Conservation (phyloP, 2,888 invertebrate species). For the Labia minor region DNA sequence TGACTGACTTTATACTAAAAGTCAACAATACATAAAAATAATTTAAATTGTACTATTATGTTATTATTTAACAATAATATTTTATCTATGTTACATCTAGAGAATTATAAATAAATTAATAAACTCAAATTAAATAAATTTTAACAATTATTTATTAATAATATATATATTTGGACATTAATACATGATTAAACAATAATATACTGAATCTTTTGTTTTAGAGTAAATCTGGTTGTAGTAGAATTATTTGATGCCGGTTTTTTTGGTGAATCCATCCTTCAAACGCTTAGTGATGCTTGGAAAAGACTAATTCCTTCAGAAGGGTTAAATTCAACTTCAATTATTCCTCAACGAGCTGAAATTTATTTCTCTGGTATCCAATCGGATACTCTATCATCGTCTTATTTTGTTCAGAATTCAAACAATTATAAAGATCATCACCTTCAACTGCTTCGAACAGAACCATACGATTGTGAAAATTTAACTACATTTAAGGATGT, state of each 20-base stretch:
- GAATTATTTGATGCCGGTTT: slow-evolving; percentile 72
- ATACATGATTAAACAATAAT: no score
- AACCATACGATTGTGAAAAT: slow-evolving; percentile 61
- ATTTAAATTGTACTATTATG: no score
- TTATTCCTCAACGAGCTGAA: slow-evolving; percentile 48
- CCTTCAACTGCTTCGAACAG: slow-evolving; percentile 31
- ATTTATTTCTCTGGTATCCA: neutral
- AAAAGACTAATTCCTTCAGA: slow-evolving; percentile 43
- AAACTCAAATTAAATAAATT: no score
- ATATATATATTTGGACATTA: no score
- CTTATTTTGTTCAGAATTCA: neutral
- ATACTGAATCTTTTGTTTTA: no score
- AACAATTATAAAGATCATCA: no score
- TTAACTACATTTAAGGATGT: slow-evolving; percentile 43
- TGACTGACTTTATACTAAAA: no score
- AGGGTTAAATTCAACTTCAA: slow-evolving; percentile 30
- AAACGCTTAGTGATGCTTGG: slow-evolving; percentile 58
- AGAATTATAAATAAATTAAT: no score
- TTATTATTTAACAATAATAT: no score
- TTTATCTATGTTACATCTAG: no score
- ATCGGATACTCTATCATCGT: neutral
- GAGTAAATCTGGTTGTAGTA: slow-evolving; percentile 54
- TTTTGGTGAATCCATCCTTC: slow-evolving; percentile 62
- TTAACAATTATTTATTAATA: no score
- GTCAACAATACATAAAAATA: no score